Base-by-base conservation (phyloP, 2,888 invertebrate genomes). In the Stegophylla sp. region DNA sequence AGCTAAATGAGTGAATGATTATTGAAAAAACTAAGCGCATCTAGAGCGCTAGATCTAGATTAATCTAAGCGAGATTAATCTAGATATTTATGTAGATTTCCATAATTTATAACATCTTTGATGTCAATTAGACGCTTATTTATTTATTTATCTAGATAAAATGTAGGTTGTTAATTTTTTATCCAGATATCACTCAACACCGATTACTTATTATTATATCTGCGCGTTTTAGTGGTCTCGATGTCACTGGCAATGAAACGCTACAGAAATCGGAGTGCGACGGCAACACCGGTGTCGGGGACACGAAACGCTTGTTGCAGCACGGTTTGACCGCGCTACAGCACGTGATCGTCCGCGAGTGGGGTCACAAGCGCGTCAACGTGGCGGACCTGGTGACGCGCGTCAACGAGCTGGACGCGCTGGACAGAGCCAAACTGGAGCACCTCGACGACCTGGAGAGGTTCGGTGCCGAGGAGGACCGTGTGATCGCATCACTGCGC, bases 391-490 rank as follows among this genome's bases (percentile, higher is more conserved):
- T 71, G 48, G 13, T 28, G 10, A 7, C 28, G 2, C 59, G 61
- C 69, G 15, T 17, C 48, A 34, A 59, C 17, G 67, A 12, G 48
- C 69, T 69, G 1, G 15, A 34, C 1, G 15, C 9, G 4, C 34
- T 79, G 48, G 69, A 79, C 61, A 13, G 34, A 3, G 34, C 59
- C 61, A 79, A 79, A 45, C 61, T 2, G 20, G 77, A 34, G 23
- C 23, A 71, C 34, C 5, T 28, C 2, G 34, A 34, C 7, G 28
- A 48, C 20, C 48, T 79, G n/a, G 48, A 79, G 17, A 59, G 20
- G 7, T 45, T 67, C 20, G 28, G 34, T 28, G 45, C 59, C 28
- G 69, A 48, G 28, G 69, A 48, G 23, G 77, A 77, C 28, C n/a
- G 28, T n/a, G 61, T 34, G 9, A 69, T 77, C 28, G 48, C 3